Percentiles rank a stretch among this genome's conserved stretches.
Evolutionary conservation across 2,113 vertebrate species (phyloP).

Genomic region (Neoarius graeffei): DNA sequence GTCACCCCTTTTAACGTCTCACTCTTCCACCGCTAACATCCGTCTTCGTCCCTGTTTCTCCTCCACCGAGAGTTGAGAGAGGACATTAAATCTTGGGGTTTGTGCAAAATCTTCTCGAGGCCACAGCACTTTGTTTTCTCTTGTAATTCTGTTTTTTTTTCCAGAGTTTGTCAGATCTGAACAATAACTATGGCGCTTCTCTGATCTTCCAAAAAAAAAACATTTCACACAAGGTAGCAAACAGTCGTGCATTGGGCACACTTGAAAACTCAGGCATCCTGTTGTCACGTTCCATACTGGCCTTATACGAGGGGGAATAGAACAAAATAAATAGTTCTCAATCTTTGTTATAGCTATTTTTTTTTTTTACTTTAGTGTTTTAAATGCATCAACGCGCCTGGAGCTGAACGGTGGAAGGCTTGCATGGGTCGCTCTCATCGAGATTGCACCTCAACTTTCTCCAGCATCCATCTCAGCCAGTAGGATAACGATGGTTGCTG

Average conservation of each 20-base stretch:
- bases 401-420: conserved; percentile 64
- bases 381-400: conserved; percentile 66
- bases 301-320: conserved; percentile 74
- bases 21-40: conserved; percentile 69
- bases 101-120: conserved; percentile 75
- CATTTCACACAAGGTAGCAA: conserved; percentile 39
- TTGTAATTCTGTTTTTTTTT: conserved; percentile 27
- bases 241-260: conserved; percentile 48
- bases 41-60: conserved; percentile 68
- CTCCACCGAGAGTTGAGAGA: conserved; percentile 66
- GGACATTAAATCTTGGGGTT: conserved; percentile 61
- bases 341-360: conserved; percentile 79
- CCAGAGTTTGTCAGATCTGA: conserved; percentile 69
- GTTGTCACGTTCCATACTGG: conserved; percentile 79
- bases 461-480: conserved; percentile 63
- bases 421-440: conserved; percentile 29
- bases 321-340: conserved; percentile 86
- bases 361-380: conserved; percentile 82
- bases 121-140: conserved; percentile 60
- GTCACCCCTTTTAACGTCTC: conserved; percentile 66
- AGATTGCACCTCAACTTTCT: conserved; percentile 57
- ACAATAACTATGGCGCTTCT: conserved; percentile 60
- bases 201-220: conserved; percentile 24
- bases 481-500: neutral
- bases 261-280: conserved; percentile 49